Base-by-base conservation (phyloP, 2,888 invertebrate genomes). In the Dorcus parallelipipedus region DNA sequence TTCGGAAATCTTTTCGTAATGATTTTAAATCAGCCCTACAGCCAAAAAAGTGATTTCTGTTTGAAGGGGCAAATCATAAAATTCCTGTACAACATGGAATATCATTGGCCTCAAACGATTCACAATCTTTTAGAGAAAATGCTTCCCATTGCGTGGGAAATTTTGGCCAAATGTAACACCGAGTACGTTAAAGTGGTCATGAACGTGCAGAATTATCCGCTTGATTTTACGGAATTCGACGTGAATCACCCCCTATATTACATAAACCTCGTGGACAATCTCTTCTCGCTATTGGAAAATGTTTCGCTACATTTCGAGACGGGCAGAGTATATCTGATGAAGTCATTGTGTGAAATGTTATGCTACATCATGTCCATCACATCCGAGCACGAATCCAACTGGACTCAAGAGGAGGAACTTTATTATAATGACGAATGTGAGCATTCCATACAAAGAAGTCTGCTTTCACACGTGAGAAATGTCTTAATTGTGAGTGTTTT, bases 81-180 rank as follows among this genome's bases (percentile, higher is more conserved):
- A 52, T 57, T 58, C 33, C 56, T 61, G 10, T 59, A 57, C 0
- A 55, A 50, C 38, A 53, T 59, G 10, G 50, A 63, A 26, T 38
- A 43, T 14, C 56, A 56, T 52, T 54, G 60, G 33, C 58, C 61
- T n/a, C 54, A 61, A 33, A 38, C 55, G 33, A 39, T 63, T 4
- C 43, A 53, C 39, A 58, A 58, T 14, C 43, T 61, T 2, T 50
- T 64, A 14, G 49, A 56, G 7, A 60, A 56, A 8, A 54, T 59
- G 10, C 56, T 65, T 6, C 62, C 64, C 1, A 59, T 54, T 20
- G 58, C 64, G 23, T 65, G 65, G 65, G 55, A 64, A 49, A 64
- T 64, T 38, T 57, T 65, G 20, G 55, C 42, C 7, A 59, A 53
- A 3, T 65, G 65, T 49, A 62, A 60, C 20, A 41, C 50, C 7